A percentile compares a stretch with the other conserved stretches of the same genome.
Evolutionary conservation across 2,888 invertebrate species (phyloP).

Genomic region (Rhaphigaster nebulosa): DNA sequence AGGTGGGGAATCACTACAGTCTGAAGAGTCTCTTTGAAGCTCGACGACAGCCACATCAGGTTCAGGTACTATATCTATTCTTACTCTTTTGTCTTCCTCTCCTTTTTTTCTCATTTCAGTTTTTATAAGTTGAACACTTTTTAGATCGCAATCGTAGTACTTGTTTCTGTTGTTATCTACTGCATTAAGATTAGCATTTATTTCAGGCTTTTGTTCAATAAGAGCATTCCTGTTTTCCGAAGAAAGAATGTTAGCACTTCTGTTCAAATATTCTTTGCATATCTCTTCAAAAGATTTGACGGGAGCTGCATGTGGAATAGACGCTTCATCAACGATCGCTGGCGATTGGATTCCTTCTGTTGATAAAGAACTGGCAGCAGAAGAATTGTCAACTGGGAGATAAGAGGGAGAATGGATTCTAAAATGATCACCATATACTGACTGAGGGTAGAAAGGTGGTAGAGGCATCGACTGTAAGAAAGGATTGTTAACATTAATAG

Average conservation of each 20-base stretch:
- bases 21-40: conserved; percentile 14
- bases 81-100: neutral
- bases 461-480: conserved; percentile 13
- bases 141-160: neutral
- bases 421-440: conserved; percentile 3
- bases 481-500: conserved; percentile 52
- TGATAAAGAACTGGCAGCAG: conserved; percentile 32
- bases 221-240: conserved; percentile 9
- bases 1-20: conserved; percentile 68
- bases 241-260: conserved; percentile 33
- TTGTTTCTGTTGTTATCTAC: conserved; percentile 8
- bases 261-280: conserved; percentile 51
- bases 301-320: neutral
- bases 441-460: neutral
- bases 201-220: neutral
- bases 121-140: conserved; percentile 26
- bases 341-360: neutral
- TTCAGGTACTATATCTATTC: neutral
- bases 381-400: conserved; percentile 5
- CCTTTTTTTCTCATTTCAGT: conserved; percentile 29
- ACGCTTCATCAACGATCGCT: neutral
- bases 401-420: neutral
- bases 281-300: conserved; percentile 58
- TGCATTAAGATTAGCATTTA: neutral
- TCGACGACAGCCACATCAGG: conserved; percentile 21